phyloP scores from a whole-genome alignment of 2,113 vertebrate species.

The Jaculus jaculus region DNA sequence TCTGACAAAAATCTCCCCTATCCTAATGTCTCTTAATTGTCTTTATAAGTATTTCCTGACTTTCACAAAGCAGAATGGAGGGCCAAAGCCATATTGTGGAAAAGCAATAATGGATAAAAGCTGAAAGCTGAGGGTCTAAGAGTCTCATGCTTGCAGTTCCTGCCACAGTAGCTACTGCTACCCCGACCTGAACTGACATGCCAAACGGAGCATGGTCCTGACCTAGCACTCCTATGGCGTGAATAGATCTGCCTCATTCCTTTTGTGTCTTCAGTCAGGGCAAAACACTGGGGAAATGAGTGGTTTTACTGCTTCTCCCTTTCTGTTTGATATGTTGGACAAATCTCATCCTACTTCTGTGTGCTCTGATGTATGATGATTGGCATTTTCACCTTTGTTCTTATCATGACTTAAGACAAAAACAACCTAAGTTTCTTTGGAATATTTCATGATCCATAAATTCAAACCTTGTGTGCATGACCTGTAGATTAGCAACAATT shows the following conservation, averaged over 20 bases:
- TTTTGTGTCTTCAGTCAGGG: neutral
- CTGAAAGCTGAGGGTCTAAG: too few relatives aligned
- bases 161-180: neutral
- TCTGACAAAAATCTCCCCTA: neutral
- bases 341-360: neutral
- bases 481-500: neutral
- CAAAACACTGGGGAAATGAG: neutral
- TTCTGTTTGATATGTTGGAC: neutral
- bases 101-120: neutral
- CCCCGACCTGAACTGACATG: neutral
- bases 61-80: neutral
- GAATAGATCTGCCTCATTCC: neutral
- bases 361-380: too few relatives aligned
- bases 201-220: rapidly evolving
- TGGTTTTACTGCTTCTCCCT: neutral
- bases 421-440: neutral
- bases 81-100: neutral
- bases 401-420: neutral
- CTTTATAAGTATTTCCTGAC: neutral
- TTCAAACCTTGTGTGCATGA: neutral
- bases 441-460: neutral
- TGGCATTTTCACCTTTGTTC: neutral
- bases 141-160: neutral
- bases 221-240: neutral
- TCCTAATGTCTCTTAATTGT: neutral